A percentile compares a stretch with the other conserved stretches of the same genome.
Conservation (phyloP, 2,888 invertebrate genomes). For the Lumbricus terrestris region DNA sequence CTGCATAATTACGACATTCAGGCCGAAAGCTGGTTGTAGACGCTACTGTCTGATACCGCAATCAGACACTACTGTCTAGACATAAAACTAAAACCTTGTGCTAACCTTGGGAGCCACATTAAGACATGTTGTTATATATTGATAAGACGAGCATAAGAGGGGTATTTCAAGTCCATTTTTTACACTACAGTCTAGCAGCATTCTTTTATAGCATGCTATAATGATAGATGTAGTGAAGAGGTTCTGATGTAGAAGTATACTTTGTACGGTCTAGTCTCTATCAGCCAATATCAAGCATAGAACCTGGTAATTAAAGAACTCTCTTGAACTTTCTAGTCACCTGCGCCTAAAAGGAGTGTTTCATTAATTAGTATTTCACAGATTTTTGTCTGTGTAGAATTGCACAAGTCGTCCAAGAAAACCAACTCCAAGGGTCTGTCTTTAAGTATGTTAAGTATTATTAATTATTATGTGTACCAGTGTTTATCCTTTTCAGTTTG, state of each 20-base stretch:
- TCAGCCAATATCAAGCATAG: background rate
- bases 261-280: background rate
- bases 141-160: too few species aligned
- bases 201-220: too few species aligned
- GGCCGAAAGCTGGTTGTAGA: background rate
- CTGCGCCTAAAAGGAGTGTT: background rate
- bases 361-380: background rate
- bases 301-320: background rate
- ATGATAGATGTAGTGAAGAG: background rate
- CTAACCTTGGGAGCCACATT: background rate
- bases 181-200: background rate
- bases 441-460: background rate
- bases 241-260: background rate
- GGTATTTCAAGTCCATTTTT: background rate
- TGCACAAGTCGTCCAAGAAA: background rate
- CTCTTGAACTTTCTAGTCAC: background rate
- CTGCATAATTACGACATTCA: background rate
- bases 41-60: background rate
- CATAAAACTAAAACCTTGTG: background rate
- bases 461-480: too few species aligned
- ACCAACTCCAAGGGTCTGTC: background rate
- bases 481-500: too few species aligned
- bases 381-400: background rate
- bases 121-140: background rate
- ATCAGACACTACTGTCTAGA: background rate